Base-by-base conservation (phyloP, 2,888 invertebrate species). In the Serrognathus titanus region DNA sequence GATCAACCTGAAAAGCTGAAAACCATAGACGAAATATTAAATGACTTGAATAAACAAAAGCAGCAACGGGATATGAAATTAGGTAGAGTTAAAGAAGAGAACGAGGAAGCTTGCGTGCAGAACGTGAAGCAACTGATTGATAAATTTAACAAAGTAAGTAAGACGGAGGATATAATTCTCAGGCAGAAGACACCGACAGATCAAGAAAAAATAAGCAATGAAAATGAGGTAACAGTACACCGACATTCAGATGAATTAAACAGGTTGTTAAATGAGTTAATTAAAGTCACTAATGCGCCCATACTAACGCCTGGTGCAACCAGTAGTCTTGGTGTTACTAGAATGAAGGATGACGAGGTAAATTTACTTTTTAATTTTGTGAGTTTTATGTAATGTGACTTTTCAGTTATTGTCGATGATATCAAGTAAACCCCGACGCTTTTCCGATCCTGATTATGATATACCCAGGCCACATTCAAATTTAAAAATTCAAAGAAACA, bases 361-460 rank as follows among this genome's bases (percentile, higher is more conserved):
- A 63, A 13, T 50, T 12, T 45, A 11, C 6, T 7, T 10, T 9
- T 6, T 10, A n/a, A 35, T 13, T 20, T 16, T 50, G 12, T 6
- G 4, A 24, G 16, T 43, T 39, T 36, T 37, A 12, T 39, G 2
- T 57, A 35, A 48, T 20, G 9, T 36, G 10, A 11, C 52, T 38
- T 69, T 71, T 55, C 57, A 77, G 77, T 69, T 74, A 63, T 60
- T 71, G 51, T 69, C 70, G 60, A 63, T 76, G 53, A 55, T 72
- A 38, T 73, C 73, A 10, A 67, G 67, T 31, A 66, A 71, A 48
- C 63, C 68, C 61, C 61, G 76, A 51, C 65, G 75, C 13, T 63
- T 69, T 39, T 77, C 76, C 6, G 79, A 80, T 51, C 79, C 80
- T 1, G 79, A 80, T 62, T 80, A 80, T 59, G 80, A 80, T 61